Evolutionary conservation across 2,888 invertebrate genomes (phyloP).

Genomic region (Amphipyra tragopoginis): DNA sequence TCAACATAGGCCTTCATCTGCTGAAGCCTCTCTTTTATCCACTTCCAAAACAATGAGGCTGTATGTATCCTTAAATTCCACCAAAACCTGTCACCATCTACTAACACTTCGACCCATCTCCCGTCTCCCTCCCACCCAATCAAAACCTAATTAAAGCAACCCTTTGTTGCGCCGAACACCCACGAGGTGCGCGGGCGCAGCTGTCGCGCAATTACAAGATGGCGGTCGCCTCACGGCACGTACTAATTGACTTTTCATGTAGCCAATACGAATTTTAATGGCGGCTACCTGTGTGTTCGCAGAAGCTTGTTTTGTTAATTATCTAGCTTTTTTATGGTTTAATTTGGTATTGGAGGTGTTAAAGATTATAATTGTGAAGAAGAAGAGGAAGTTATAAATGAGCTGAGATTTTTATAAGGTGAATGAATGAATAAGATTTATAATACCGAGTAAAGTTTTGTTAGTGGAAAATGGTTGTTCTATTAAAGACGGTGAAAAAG

Average conservation of each 20-base stretch:
- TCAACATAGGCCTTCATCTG: too few relatives aligned
- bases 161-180: constrained; percentile 65
- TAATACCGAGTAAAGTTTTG: too few relatives aligned
- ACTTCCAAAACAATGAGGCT: too few relatives aligned
- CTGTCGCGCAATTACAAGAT: constrained; percentile 85
- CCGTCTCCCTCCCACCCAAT: constrained; percentile 47
- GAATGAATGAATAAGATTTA: too few relatives aligned
- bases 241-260: constrained; percentile 90
- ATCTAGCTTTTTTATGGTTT: constrained; percentile 56
- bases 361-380: neutral
- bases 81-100: neutral
- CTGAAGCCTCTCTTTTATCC: too few relatives aligned
- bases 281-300: constrained; percentile 69
- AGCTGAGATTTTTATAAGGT: neutral
- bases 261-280: constrained; percentile 71
- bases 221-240: constrained; percentile 76
- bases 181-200: constrained; percentile 79
- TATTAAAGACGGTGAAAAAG: too few relatives aligned
- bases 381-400: neutral
- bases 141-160: constrained; percentile 65
- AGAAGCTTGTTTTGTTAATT: constrained; percentile 65
- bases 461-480: too few relatives aligned
- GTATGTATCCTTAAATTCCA: too few relatives aligned
- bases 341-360: constrained; percentile 33
- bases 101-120: constrained; percentile 6